These are phyloP conservation scores for Ageneiosus marmoratus DNA, from an alignment of 2,113 vertebrate species.

Conservation along the genomic window DNA sequence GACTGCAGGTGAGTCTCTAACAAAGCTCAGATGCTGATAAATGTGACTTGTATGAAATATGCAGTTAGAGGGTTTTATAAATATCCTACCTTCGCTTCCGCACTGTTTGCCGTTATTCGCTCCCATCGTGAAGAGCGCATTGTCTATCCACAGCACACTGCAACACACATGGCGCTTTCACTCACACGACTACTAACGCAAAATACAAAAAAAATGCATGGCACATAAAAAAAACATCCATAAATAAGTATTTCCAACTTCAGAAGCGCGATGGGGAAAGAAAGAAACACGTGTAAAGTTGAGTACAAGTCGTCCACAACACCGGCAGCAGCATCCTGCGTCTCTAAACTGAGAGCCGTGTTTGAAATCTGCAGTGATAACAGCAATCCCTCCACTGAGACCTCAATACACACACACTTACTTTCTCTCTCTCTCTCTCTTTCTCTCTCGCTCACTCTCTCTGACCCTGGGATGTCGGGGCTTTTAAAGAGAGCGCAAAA, in stretches of 20 bases:
- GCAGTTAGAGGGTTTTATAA: neutral
- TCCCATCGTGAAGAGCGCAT: conserved; percentile 92
- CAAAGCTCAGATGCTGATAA: neutral
- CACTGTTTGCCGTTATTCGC: conserved; percentile 97
- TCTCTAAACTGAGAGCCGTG: neutral
- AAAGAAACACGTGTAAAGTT: neutral
- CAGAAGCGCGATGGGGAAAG: neutral
- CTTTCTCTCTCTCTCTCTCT: neutral
- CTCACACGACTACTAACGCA: neutral
- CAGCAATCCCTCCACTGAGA: neutral
- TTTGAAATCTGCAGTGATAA: neutral
- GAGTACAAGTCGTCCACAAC: neutral
- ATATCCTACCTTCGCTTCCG: conserved; percentile 91
- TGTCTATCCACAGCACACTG: conserved; percentile 69
- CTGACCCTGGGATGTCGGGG: conserved; percentile 53
- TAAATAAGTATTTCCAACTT: conserved; percentile 2
- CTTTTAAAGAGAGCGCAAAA: conserved; percentile 74
- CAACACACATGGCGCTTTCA: conserved; percentile 38
- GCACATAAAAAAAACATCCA: neutral
- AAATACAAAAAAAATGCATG: neutral
- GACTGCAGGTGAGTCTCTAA: neutral
- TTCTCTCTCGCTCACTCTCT: neutral
- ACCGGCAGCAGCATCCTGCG: neutral
- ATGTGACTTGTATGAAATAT: neutral
- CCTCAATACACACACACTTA: neutral